Percentiles rank a stretch among this genome's conserved stretches.
Evolutionary conservation across 2,113 vertebrate genomes (phyloP).

Genomic region (Leiothrix lutea): DNA sequence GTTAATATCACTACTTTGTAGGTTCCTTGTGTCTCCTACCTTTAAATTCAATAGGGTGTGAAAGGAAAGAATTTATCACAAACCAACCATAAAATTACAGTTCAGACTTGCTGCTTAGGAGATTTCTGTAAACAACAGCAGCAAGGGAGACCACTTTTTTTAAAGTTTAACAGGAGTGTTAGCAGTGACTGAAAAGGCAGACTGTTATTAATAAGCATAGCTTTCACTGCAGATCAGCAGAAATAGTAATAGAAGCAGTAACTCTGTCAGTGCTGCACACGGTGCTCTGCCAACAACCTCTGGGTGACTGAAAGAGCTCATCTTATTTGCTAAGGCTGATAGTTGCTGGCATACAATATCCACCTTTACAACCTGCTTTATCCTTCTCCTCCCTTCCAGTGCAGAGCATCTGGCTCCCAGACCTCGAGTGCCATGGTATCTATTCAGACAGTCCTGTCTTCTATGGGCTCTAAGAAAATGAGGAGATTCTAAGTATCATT

Average conservation of each 20-base stretch:
- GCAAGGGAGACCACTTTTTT: not conserved
- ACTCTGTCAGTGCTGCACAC: not conserved
- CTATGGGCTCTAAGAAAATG: not conserved
- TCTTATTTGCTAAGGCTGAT: not conserved
- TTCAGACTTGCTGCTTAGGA: not conserved
- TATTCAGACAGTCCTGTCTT: not conserved
- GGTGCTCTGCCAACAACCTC: not conserved
- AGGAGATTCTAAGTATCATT: not conserved
- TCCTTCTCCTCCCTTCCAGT: not conserved
- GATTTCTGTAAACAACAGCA: not conserved
- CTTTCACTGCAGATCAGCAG: not conserved
- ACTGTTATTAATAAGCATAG: not conserved
- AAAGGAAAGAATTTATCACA: not conserved
- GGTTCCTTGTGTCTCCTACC: not conserved
- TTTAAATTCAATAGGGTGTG: not conserved
- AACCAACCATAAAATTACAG: not conserved
- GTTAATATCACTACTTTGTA: not conserved
- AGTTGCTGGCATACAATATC: not conserved
- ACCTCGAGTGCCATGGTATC: rapidly evolving
- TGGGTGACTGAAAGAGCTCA: not conserved
- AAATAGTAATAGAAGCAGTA: not conserved
- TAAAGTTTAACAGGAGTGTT: not conserved
- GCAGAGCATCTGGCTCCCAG: not conserved
- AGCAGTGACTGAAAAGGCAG: not conserved
- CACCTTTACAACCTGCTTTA: not conserved